Conservation (phyloP, 2,113 vertebrate species). For the Sclerurus mexicanus region DNA sequence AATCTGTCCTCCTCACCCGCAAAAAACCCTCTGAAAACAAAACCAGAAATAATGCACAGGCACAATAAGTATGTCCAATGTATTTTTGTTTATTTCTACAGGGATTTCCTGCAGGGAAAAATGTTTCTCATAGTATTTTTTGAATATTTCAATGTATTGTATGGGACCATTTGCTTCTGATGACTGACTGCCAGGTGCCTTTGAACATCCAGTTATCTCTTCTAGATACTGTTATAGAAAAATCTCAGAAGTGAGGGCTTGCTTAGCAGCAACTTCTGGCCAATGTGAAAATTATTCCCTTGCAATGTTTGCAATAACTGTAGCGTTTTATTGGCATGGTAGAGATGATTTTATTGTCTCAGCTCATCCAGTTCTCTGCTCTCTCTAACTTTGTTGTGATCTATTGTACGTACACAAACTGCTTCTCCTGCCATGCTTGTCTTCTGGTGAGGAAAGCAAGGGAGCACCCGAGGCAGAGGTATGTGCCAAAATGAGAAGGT, state of each 20-base stretch:
- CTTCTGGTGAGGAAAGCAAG: background rate
- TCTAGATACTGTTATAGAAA: background rate
- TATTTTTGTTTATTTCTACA: background rate
- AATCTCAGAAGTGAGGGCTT: background rate
- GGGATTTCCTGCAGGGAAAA: background rate
- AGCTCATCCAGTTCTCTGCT: background rate
- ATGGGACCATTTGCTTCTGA: background rate
- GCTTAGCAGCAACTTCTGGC: background rate
- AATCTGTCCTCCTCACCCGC: accelerated
- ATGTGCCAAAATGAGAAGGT: background rate
- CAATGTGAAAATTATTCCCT: background rate
- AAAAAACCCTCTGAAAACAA: background rate
- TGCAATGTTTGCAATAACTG: background rate
- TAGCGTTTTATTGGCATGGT: background rate
- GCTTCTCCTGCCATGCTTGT: background rate
- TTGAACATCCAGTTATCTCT: background rate
- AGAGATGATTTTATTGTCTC: background rate
- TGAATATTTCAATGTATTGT: background rate
- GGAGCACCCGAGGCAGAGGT: background rate
- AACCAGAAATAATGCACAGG: background rate
- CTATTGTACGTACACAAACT: background rate
- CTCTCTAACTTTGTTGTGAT: background rate
- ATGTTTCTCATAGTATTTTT: background rate
- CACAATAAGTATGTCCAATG: background rate
- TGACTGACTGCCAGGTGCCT: background rate